Evolutionary conservation across 2,113 vertebrate species (phyloP), one percentile per base, ranked within the genome.

Genomic region (Aramus guarauna): DNA sequence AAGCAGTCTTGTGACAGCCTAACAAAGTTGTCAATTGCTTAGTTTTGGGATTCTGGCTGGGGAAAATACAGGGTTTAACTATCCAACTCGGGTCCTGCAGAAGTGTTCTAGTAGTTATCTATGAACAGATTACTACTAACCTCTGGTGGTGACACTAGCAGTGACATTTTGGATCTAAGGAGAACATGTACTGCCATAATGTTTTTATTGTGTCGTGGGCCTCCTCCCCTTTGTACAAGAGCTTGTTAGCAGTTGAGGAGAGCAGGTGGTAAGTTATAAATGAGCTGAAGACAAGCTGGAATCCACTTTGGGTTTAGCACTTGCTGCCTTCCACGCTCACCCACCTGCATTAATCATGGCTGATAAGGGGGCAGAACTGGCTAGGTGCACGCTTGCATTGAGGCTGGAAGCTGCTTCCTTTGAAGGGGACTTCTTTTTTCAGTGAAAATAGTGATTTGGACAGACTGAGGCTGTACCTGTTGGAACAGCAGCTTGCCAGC

Each of bases 261-360:
- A 88, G 67, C 77, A 81, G 84, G 74, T 92, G 85, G 62, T 12
- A 43, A 27, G 71, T 68, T 77, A 43, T 13, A 68, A 79, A 92
- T 82, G 74, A 90, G 45, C 62, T 75, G 85, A 69, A 89, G 89
- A 88, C 91, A 89, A 45, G 85, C 64, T 95, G 95, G 92, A 88
- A 88, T 86, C 71, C 67, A n/a, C 69, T 74, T 37, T 58, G 62
- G 48, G 55, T 80, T 89, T 90, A 81, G 80, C 88, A 52, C 72
- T 82, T 58, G n/a, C 71, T 77, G 80, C 86, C 27, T 88, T 90
- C 68, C 75, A 56, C 3, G 45, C 83, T 92, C 27, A 30, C 43
- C 41, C 53, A 36, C 59, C 55, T 82, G 15, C 63, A 39, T 94
- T 76, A 75, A 88, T 92, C 76, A 68, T n/a, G 45, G 71, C 36